These are phyloP conservation scores for Alviniconcha marisindica DNA, from an alignment of 1,140 invertebrate species.

Conservation along the genomic window DNA sequence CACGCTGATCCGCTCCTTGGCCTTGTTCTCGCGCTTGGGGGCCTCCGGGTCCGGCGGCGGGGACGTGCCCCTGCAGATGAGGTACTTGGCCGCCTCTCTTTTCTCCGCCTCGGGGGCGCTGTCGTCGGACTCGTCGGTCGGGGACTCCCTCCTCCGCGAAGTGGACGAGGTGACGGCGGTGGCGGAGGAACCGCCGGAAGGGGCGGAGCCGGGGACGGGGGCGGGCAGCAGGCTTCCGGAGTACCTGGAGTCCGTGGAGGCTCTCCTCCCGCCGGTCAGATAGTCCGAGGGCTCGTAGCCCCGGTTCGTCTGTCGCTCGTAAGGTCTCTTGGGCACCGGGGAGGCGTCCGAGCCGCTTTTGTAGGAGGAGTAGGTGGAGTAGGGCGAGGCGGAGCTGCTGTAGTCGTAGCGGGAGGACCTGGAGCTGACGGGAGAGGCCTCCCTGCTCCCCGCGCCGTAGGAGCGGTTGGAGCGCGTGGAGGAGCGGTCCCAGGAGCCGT, in stretches of 20 bases:
- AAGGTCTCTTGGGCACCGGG: conserved; percentile 51
- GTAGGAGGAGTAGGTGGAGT: conserved; percentile 65
- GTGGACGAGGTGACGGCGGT: conserved; percentile 29
- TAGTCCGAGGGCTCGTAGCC: conserved; percentile 52
- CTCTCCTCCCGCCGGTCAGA: conserved; percentile 37
- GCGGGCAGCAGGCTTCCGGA: neutral
- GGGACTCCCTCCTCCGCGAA: conserved; percentile 40
- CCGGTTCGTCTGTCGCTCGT: conserved; percentile 53
- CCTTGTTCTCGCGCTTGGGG: conserved; percentile 52
- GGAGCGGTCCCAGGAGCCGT: conserved; percentile 65
- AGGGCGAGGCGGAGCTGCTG: conserved; percentile 67
- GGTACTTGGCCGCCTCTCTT: conserved; percentile 53
- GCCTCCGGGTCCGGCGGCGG: conserved; percentile 63
- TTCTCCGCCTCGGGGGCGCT: conserved; percentile 71
- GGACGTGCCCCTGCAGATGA: conserved; percentile 69
- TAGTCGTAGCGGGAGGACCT: conserved; percentile 69
- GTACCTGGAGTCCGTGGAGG: conserved; percentile 23
- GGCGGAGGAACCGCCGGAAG: conserved; percentile 28
- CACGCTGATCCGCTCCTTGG: conserved; percentile 56
- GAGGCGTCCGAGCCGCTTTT: conserved; percentile 60
- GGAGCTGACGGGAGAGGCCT: conserved; percentile 67
- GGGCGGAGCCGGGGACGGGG: conserved; percentile 23
- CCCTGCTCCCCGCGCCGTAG: conserved; percentile 65
- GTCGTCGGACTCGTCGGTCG: conserved; percentile 63
- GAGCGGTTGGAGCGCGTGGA: conserved; percentile 64